Evolutionary conservation across 1,140 invertebrate species (phyloP), one percentile per base, ranked within the genome.

Genomic region (Drosophila bocqueti): DNA sequence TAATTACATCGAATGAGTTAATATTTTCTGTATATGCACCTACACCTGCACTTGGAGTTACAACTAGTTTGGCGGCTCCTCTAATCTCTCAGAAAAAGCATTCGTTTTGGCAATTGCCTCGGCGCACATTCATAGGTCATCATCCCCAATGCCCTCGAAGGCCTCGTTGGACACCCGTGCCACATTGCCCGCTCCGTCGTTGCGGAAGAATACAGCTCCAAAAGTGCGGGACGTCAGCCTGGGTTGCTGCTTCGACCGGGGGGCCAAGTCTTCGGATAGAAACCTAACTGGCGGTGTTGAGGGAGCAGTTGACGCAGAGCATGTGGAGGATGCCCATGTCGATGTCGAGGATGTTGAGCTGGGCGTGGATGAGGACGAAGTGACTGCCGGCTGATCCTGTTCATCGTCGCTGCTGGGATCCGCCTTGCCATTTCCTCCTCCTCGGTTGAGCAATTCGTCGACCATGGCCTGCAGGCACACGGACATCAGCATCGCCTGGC

Each of bases 401-500:
- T 91, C 86, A 16, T 91, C 83, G 24, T 91, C 82, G 91, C 93
- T 83, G 38, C 45, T 62, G 0, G 45, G 29, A 21, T 57, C 50
- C 4, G 10, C 21, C 16, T 59, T 50, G 18, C 40, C 76, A 31
- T 97, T 97, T 10, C 72, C 73, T 36, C 97, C 73, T 36, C 97
- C 97, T 10, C 66, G 71, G 77, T 97, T 94, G 79, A 99, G 94
- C 74, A 99, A 93, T 93, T 99, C 98, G 93, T 99, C 97, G 1
- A 99, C 98, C 95, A 99, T 98, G 4, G 96, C 96, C 94, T 99
- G 98, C 55, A 99, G 94, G 93, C 97, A 99, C 57, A 98, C 96
- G 52, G 98, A 99, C 95, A 99, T 98, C 45, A 99, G 95, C 92
- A 99, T 98, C 15, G 98, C 97, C 93, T 98, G 97, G 62, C 97